phyloP scores from a whole-genome alignment of 2,888 invertebrate species.

The Scaptomyza flava region DNA sequence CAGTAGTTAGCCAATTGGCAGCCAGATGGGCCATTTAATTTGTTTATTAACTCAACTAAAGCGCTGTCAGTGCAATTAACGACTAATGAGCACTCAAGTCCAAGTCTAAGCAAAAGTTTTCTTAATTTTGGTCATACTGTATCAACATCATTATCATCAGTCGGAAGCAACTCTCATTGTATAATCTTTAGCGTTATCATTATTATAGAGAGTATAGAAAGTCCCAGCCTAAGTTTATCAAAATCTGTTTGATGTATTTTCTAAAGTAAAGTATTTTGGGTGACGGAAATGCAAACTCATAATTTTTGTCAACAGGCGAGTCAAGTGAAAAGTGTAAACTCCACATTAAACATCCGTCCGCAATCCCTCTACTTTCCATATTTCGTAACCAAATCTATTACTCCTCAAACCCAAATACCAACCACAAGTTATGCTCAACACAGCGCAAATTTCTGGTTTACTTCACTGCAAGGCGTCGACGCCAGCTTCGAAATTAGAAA shows the following conservation, averaged over 20 bases:
- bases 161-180: too few species aligned
- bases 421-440: conserved; percentile 69
- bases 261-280: conserved; percentile 24
- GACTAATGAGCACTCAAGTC: conserved; percentile 51
- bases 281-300: conserved; percentile 75
- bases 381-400: conserved; percentile 37
- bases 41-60: conserved; percentile 58
- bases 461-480: conserved; percentile 58
- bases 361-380: conserved; percentile 37
- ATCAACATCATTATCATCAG: conserved; percentile 30
- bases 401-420: conserved; percentile 51
- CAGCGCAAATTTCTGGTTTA: conserved; percentile 68
- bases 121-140: conserved; percentile 33
- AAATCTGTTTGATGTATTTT: too few species aligned
- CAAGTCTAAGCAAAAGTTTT: conserved; percentile 39
- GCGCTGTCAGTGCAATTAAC: conserved; percentile 49
- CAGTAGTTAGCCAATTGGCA: conserved; percentile 48
- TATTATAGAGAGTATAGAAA: neutral
- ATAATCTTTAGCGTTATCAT: conserved; percentile 24
- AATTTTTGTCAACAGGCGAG: conserved; percentile 66
- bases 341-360: conserved; percentile 5
- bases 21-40: conserved; percentile 56
- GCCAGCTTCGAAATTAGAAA: too few species aligned
- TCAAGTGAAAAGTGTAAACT: conserved; percentile 18
- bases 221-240: too few species aligned